Base-by-base conservation (phyloP, 1,140 invertebrate species). In the Sycobia sp. region DNA sequence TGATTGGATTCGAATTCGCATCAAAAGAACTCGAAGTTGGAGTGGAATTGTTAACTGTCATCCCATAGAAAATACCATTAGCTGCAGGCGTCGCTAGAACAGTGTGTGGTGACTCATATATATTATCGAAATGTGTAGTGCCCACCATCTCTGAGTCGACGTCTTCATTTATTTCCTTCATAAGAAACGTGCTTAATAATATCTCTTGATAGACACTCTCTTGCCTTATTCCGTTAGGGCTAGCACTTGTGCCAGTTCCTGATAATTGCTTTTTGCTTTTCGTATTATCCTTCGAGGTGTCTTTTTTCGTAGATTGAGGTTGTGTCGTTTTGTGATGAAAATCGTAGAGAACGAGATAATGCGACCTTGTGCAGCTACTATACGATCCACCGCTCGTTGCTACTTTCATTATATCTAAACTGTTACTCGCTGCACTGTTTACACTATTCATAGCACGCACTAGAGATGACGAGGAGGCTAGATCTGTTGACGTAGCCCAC, bases 391-490 rank as follows among this genome's bases (percentile, higher is more conserved):
- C 44, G 55, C 18, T 38, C 18, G 55, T 58, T 2, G 50, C 56
- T 16, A 69, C 71, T 63, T 72, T 71, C 70, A 73, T 73, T 20
- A 73, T 71, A 38, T 73, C 70, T 14, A 73, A 47, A 7, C 57
- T 67, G 18, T 60, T 65, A n/a, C 51, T 64, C 62, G 85, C 78
- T 29, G 84, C 84, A 71, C 85, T 83, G 71, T 87, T 87, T 16
- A 86, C 85, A 75, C 84, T 83, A 66, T 87, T 88, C 83, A 87
- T 84, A 11, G 85, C 82, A 50, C 84, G 82, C 36, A 88, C 86
- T 23, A 86, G 70, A n/a, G 79, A 81, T 0, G 81, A 80, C 0
- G 78, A 79, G n/a, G 74, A 71, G 5, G 76, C 76, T 13, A 82
- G 53, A 62, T 80, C 77, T 16, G 76, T 73, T 1, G 78, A 73